Conservation (phyloP, 1,140 invertebrate genomes). For the Antheraea pernyi region DNA sequence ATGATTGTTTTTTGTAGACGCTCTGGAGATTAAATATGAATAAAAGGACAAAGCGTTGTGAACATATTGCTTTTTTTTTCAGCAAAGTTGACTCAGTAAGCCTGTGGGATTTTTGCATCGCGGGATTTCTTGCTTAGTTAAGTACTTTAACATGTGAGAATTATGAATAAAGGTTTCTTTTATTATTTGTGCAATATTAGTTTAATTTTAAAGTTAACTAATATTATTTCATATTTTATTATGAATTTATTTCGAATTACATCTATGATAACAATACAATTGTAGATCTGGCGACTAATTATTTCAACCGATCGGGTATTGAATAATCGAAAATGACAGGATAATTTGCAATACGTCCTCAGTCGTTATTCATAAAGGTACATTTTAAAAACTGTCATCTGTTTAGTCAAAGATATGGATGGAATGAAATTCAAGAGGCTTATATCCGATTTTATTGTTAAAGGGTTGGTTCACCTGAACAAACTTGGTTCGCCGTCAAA, state of each 20-base stretch:
- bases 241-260: too few species aligned
- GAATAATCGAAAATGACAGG: slow-evolving; percentile 9
- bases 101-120: slow-evolving; percentile 55
- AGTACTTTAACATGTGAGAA: slow-evolving; percentile 38
- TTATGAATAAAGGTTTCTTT: slow-evolving; percentile 31
- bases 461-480: slow-evolving; percentile 50
- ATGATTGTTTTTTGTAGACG: slow-evolving; percentile 74
- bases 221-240: not conserved
- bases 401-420: slow-evolving; percentile 17
- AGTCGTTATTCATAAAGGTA: not conserved
- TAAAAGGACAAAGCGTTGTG: slow-evolving; percentile 64
- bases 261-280: not conserved
- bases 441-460: slow-evolving; percentile 26
- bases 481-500: slow-evolving; percentile 55
- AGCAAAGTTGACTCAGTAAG: slow-evolving; percentile 56
- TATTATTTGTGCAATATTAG: slow-evolving; percentile 10
- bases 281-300: not conserved
- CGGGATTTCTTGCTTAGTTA: slow-evolving; percentile 33
- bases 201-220: not conserved
- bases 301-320: not conserved
- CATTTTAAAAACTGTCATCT: slow-evolving; percentile 18
- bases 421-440: slow-evolving; percentile 33
- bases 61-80: slow-evolving; percentile 53
- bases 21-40: slow-evolving; percentile 72
- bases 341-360: slow-evolving; percentile 10